Evolutionary conservation across 2,113 vertebrate genomes (phyloP).

Genomic region (Odocoileus virginianus): DNA sequence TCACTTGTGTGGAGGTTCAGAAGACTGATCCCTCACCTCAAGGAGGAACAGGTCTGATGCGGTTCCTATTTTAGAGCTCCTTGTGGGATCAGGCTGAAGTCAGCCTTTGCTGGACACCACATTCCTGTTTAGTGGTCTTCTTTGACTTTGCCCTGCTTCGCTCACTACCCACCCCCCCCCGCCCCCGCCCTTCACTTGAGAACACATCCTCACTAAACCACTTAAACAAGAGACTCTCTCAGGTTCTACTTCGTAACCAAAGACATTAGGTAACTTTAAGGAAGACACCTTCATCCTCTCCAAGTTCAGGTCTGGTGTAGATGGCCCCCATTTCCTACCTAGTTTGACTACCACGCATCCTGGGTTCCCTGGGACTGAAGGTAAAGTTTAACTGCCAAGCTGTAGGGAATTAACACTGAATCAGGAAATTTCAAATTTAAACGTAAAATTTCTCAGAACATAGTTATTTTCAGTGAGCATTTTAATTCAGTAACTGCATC

Average conservation of each 20-base stretch:
- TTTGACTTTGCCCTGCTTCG: not conserved
- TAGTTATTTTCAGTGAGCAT: not conserved
- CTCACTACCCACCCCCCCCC: not conserved
- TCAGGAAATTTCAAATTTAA: constrained; percentile 9
- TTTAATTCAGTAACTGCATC: not conserved
- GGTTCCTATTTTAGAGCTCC: not conserved
- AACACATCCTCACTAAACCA: not conserved
- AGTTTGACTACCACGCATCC: not conserved
- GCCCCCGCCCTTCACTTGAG: not conserved
- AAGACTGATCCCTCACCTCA: not conserved
- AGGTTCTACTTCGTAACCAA: not conserved
- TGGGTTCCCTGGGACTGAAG: not conserved
- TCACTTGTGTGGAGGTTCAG: not conserved
- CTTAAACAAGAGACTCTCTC: not conserved
- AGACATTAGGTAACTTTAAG: not conserved
- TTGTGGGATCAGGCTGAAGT: not conserved
- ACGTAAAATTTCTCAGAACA: not conserved
- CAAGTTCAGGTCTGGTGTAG: not conserved
- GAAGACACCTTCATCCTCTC: not conserved
- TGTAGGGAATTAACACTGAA: not conserved
- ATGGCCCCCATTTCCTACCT: not conserved
- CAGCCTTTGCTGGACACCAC: not conserved
- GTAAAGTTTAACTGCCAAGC: not conserved
- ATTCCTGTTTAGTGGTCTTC: not conserved
- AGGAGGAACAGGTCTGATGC: not conserved